Evolutionary conservation across 2,113 vertebrate species (phyloP).

Genomic region (Oryzias melastigma): DNA sequence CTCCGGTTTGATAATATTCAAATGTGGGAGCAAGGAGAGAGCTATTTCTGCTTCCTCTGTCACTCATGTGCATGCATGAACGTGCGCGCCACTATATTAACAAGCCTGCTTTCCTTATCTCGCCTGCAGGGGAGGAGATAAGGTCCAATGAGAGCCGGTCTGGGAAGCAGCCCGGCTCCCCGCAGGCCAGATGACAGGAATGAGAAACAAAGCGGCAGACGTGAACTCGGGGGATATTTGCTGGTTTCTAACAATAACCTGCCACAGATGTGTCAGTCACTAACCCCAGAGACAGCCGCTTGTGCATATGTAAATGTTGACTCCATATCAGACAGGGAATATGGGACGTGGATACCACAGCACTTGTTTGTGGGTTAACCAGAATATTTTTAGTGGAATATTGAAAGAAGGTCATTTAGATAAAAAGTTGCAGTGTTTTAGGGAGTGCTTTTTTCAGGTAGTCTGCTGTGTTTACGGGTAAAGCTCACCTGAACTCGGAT

Average conservation of each 20-base stretch:
- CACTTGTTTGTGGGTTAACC: too few species aligned
- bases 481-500: too few species aligned
- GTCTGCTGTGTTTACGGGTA: too few species aligned
- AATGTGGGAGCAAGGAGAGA: conserved; percentile 42
- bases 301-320: conserved; percentile 5
- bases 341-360: not conserved
- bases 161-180: conserved; percentile 37
- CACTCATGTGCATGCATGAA: conserved; percentile 34
- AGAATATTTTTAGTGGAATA: too few species aligned
- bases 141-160: conserved; percentile 51
- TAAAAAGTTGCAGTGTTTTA: too few species aligned
- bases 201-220: conserved; percentile 31
- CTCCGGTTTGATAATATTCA: conserved; percentile 40
- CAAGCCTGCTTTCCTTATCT: conserved; percentile 54
- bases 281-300: conserved; percentile 8
- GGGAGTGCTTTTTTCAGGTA: too few species aligned
- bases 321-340: not conserved
- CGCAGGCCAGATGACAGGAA: conserved; percentile 31
- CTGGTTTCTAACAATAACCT: conserved; percentile 44
- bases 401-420: too few species aligned
- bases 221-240: conserved; percentile 32
- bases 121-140: conserved; percentile 39
- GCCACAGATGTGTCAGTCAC: conserved; percentile 19
- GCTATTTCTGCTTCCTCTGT: conserved; percentile 42
- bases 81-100: conserved; percentile 44